Percentiles rank a stretch among this genome's conserved stretches.
Conservation (phyloP, 2,113 vertebrate species). For the Onychostruthus taczanowskii region DNA sequence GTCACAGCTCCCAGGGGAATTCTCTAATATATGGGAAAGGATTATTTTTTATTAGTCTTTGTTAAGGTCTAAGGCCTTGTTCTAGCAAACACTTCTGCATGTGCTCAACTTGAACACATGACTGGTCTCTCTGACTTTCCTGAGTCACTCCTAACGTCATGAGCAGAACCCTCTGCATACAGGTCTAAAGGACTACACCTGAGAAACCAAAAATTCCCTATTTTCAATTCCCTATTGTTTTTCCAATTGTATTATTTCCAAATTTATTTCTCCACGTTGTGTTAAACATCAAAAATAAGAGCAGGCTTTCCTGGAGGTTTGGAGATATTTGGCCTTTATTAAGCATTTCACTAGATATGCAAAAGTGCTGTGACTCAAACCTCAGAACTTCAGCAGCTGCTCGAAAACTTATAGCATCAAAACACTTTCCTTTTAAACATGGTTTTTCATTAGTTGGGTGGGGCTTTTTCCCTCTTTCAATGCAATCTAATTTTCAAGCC, state of each 20-base stretch:
- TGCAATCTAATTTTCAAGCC: not conserved
- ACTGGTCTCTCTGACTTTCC: not conserved
- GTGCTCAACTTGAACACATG: not conserved
- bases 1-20: not conserved
- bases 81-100: not conserved
- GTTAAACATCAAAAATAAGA: not conserved
- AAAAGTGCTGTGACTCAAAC: not conserved
- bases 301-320: not conserved
- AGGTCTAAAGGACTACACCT: not conserved
- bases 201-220: not conserved
- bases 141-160: not conserved
- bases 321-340: not conserved
- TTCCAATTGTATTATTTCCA: not conserved
- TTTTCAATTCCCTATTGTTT: not conserved
- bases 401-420: not conserved
- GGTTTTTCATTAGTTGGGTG: not conserved
- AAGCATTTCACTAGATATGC: not conserved
- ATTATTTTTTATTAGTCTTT: slow-evolving; percentile 2
- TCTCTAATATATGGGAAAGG: not conserved
- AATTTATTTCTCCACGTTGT: not conserved
- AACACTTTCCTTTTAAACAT: not conserved
- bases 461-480: not conserved
- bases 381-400: not conserved
- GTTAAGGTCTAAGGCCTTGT: not conserved
- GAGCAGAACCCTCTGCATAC: not conserved